A percentile compares a stretch with the other conserved stretches of the same genome.
phyloP scores from a whole-genome alignment of 2,113 vertebrate genomes.

The Peromyscus polionotus region DNA sequence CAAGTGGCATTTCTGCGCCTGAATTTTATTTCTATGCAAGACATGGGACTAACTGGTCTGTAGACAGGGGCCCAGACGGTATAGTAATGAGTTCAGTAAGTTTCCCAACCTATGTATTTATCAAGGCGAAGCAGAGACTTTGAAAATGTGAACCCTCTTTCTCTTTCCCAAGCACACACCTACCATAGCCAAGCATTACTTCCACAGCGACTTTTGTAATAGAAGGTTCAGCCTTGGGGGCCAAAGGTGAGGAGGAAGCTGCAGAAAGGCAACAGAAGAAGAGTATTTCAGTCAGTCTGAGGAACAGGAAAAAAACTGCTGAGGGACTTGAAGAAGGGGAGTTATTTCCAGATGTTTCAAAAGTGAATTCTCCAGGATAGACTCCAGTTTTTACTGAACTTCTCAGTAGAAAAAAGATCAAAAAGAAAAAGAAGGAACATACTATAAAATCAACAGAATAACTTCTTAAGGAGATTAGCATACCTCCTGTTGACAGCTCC shows the following conservation, averaged over 20 bases:
- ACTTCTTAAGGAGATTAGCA: neutral
- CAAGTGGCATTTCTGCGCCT: neutral
- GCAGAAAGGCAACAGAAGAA: slow-evolving; percentile 1
- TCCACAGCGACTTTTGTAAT: neutral
- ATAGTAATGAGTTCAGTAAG: neutral
- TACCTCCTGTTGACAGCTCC: neutral
- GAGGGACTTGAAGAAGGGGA: neutral
- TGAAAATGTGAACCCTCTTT: slow-evolving; percentile 13
- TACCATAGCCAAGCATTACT: neutral
- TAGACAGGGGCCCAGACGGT: no score
- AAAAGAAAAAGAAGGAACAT: neutral
- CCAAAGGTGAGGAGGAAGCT: neutral
- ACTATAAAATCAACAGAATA: neutral
- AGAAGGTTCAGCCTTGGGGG: neutral
- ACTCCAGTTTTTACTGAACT: neutral
- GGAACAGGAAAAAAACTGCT: neutral
- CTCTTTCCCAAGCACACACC: neutral
- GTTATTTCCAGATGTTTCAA: slow-evolving; percentile 65
- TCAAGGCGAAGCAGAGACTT: slow-evolving; percentile 36
- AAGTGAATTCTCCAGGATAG: neutral
- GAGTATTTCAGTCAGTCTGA: neutral
- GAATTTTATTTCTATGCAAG: neutral
- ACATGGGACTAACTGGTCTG: neutral
- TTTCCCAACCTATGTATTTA: slow-evolving; percentile 16
- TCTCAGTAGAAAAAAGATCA: slow-evolving; percentile 1